phyloP scores from a whole-genome alignment of 2,888 invertebrate species.

The Epsilonema sp. region DNA sequence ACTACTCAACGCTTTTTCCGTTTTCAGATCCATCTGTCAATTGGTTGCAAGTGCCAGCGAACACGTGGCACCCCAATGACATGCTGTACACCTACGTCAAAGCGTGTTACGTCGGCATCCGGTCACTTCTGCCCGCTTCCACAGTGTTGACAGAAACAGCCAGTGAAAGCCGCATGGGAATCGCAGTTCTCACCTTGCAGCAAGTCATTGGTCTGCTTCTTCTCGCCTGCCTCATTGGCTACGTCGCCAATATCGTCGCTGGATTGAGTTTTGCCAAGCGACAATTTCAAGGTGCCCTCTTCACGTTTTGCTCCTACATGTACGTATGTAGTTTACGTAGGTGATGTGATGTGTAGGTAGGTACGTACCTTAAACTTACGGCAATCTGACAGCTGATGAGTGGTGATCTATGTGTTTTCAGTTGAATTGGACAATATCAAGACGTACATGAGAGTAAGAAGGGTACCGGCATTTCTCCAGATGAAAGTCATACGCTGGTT shows the following conservation, averaged over 20 bases:
- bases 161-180: conserved; percentile 63
- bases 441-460: conserved; percentile 89
- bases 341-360: too few relatives aligned
- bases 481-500: conserved; percentile 98
- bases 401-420: too few relatives aligned
- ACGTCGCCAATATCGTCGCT: conserved; percentile 93
- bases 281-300: conserved; percentile 99
- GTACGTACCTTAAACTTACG: too few relatives aligned
- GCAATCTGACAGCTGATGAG: too few relatives aligned
- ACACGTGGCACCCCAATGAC: background rate
- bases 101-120: conserved; percentile 93
- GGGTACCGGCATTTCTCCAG: conserved; percentile 81
- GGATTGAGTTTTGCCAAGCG: conserved; percentile 88
- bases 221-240: conserved; percentile 85
- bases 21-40: too few relatives aligned
- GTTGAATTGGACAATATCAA: conserved; percentile 94
- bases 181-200: conserved; percentile 81
- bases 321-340: too few relatives aligned
- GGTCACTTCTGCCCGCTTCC: conserved; percentile 50
- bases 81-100: conserved; percentile 49
- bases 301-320: too few relatives aligned
- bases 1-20: too few relatives aligned
- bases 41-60: background rate
- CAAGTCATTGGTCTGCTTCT: conserved; percentile 77
- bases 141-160: conserved; percentile 50